Evolutionary conservation across 1,140 invertebrate species (phyloP), one percentile per base, ranked within the genome.

Genomic region (Amphibalanus amphitrite): DNA sequence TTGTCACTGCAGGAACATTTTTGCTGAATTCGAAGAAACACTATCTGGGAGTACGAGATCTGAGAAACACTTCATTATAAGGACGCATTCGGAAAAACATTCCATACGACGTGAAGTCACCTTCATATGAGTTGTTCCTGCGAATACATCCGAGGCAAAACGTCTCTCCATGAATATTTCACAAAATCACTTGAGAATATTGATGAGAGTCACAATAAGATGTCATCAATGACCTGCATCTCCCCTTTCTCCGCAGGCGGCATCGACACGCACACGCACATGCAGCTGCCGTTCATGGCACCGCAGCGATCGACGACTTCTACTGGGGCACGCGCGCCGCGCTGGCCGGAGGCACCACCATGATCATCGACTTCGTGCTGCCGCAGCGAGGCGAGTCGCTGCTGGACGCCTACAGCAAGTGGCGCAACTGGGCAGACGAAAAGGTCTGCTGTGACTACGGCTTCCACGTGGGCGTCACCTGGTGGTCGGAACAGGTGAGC

Each of bases 351-450:
- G 93, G 92, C 71, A 95, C 92, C 8, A 95, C 93, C 1, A 95
- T 90, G 83, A 90, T 95, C 64, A 71, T 76, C 71, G 73, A 77
- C 69, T 75, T 75, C 71, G 75, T 70, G 20, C 64, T 75, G 29
- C 75, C 92, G 0, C 84, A 88, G 76, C 89, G 89, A 78, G 88
- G 88, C 15, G 88, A 94, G 77, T 92, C 91, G 3, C 82, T 97
- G 13, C 75, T 98, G 0, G 93, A 97, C 74, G 91, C 92, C 1
- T 98, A 95, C 80, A 86, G 93, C 71, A 88, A 90, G 78, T 98
- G 92, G 86, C 85, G 95, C 71, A 81, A 86, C 70, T 91, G 88
- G 80, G 97, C 97, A 26, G 96, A 99, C 79, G 86, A 87, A 69
- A n/a, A n/a, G n/a, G n/a, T n/a, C n/a, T n/a, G n/a, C n/a, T n/a